Evolutionary conservation across 2,888 invertebrate genomes (phyloP).

Genomic region (Nephrocerus scutellatus): DNA sequence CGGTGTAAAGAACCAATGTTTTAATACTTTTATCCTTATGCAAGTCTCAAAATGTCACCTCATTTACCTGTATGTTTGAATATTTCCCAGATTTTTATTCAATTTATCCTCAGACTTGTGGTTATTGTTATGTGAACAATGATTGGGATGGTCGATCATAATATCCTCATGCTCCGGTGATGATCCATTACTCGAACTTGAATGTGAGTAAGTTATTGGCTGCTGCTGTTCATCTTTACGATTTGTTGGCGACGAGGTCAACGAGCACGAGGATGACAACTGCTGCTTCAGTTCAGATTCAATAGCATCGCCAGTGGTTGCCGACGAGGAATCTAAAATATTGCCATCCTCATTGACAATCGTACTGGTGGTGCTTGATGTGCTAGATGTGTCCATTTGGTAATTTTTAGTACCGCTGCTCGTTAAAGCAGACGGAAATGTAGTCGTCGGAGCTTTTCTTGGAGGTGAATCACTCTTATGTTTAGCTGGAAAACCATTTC

Average conservation of each 20-base stretch:
- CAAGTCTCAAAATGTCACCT: slow-evolving; percentile 7
- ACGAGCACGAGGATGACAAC: slow-evolving; percentile 24
- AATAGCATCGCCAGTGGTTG: slow-evolving; percentile 24
- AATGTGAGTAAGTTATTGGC: slow-evolving; percentile 33
- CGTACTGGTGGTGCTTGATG: slow-evolving; percentile 38
- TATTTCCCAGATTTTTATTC: slow-evolving; percentile 41
- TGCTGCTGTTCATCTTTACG: slow-evolving; percentile 18
- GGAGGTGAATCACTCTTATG: slow-evolving; percentile 32
- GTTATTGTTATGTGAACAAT: slow-evolving; percentile 26
- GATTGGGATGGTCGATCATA: slow-evolving; percentile 35
- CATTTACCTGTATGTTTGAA: slow-evolving; percentile 45
- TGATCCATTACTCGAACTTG: slow-evolving; percentile 39
- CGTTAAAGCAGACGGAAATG: slow-evolving; percentile 26
- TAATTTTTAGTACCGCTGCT: too few relatives aligned
- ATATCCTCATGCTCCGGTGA: slow-evolving; percentile 43
- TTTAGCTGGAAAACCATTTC: slow-evolving; percentile 23
- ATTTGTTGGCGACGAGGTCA: slow-evolving; percentile 30
- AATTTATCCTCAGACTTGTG: slow-evolving; percentile 36
- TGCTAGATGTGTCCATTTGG: slow-evolving; percentile 41
- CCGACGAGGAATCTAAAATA: slow-evolving; percentile 23
- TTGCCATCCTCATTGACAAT: slow-evolving; percentile 34
- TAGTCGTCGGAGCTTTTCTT: slow-evolving; percentile 31
- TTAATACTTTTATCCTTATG: neutral
- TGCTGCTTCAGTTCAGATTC: slow-evolving; percentile 21
- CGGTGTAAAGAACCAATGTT: slow-evolving; percentile 26